Evolutionary conservation across 2,797 vertebrate species (phyloP), one percentile per base, ranked within the genome.

Genomic region (Yasuhikotakia modesta): DNA sequence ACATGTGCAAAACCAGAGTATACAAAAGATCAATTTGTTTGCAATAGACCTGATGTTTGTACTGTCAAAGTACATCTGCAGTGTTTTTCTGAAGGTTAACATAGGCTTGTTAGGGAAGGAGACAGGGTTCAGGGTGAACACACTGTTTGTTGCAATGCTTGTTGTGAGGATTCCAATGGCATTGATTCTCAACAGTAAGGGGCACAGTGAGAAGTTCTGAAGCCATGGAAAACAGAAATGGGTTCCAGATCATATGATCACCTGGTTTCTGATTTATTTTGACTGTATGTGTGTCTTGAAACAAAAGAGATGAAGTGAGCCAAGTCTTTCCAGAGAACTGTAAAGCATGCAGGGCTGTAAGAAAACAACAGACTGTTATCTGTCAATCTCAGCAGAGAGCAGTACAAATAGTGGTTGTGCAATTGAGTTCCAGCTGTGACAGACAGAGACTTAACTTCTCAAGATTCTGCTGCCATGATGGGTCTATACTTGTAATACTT

Each of bases 331-430:
- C 14, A 0, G 82, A 81, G 85, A 85, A 24, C 75, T 66, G 61
- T 87, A 66, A 84, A 84, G 50, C 80, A 80, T 81, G 76, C 30
- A 57, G 53, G 70, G 83, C 73, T 61, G 2, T 70, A 46, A 84
- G 78, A 81, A 68, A 83, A 84, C 81, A 83, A 74, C 81, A 74
- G 78, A 73, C 79, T 82, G 76, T 84, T 77, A 74, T 87, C 79
- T 84, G 64, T 86, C 70, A 81, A 86, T 88, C 84, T 82, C 83
- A 74, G 84, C 73, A 67, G 70, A 75, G 60, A 67, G 50, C 39
- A 72, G 58, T 10, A 53, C 81, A 84, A 85, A 87, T 84, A 85
- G 82, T 81, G 79, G 79, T 80, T 60, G 76, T 83, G 83, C 81
- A 58, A 84, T 73, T 83, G 83, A 89, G 84, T 85, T 76, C 45